Evolutionary conservation across 1,140 invertebrate genomes (phyloP), one percentile per base, ranked within the genome.

Genomic region (Globodera ellingtonae): DNA sequence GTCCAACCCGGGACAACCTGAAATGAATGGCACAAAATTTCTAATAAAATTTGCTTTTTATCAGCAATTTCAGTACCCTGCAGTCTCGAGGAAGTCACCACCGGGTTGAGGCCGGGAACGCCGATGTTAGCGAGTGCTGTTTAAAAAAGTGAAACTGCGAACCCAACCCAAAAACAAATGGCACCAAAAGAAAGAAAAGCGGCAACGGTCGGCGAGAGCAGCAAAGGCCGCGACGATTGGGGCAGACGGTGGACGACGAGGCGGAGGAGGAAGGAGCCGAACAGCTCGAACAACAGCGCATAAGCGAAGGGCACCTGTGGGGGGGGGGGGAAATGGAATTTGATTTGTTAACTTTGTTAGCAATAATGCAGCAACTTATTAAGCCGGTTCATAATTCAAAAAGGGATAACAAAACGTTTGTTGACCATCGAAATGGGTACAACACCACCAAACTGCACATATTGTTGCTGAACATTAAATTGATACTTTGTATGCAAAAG

Each of bases 91-190:
- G 84, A 81, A 56, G 87, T 81, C 18, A 84, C 81, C 44, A 86
- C 81, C 6, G 86, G 86, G 70, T 87, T 87, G 6, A 87, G 75
- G 35, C 87, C 86, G n/a, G 87, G 86, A 44, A 88, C 81, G 13
- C 86, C 86, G 52, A 89, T 73, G 56, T 82, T 66, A 69, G 56
- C 70, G 6, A 87, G 79, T 21, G 86, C 86, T 87, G 62, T 66
- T 24, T 15, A 13, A 69, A 76, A 75, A 6, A 56, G 72, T 74
- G 52, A 70, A 80, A 18, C 13, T 80, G 13, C 46, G 52, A 46
- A 81, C 62, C 21, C 9, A 79, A 75, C 18, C 35, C 21, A 3
- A 72, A 21, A n/a, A 46, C 59, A 72, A 59, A 10, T 35, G 1
- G 1, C 50, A 86, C 85, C 84, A 44, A 87, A 75, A 18, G 81